A percentile compares a stretch with the other conserved stretches of the same genome.
Conservation (phyloP, 2,113 vertebrate species). For the Platycercus adscitus region DNA sequence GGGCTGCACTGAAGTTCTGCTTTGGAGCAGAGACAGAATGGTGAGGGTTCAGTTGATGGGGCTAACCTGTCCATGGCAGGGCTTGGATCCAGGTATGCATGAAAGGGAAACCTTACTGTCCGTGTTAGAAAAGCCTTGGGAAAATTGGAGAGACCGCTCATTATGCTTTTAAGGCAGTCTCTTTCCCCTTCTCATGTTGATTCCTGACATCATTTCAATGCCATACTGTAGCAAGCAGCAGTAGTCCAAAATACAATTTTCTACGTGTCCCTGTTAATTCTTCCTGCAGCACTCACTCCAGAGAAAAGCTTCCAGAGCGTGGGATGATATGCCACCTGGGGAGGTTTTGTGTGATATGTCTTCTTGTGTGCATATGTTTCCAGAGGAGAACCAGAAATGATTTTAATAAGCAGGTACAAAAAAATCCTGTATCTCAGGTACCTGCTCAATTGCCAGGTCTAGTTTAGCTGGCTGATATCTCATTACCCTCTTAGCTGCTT, state of each 20-base stretch:
- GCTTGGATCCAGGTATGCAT: rapidly evolving
- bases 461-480: neutral
- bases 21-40: neutral
- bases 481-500: neutral
- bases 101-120: neutral
- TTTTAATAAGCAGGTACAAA: neutral
- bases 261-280: no score
- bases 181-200: rapidly evolving
- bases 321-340: neutral
- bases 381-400: neutral
- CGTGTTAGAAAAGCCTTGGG: neutral
- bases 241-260: rapidly evolving
- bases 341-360: neutral
- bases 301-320: rapidly evolving
- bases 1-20: neutral
- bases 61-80: neutral
- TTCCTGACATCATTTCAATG: neutral
- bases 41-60: neutral
- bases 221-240: rapidly evolving
- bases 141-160: neutral
- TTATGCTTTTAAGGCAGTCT: rapidly evolving
- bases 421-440: neutral
- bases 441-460: rapidly evolving
- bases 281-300: rapidly evolving
- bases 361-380: neutral